Base-by-base conservation (phyloP, 2,797 vertebrate genomes). In the Meda fulgida region DNA sequence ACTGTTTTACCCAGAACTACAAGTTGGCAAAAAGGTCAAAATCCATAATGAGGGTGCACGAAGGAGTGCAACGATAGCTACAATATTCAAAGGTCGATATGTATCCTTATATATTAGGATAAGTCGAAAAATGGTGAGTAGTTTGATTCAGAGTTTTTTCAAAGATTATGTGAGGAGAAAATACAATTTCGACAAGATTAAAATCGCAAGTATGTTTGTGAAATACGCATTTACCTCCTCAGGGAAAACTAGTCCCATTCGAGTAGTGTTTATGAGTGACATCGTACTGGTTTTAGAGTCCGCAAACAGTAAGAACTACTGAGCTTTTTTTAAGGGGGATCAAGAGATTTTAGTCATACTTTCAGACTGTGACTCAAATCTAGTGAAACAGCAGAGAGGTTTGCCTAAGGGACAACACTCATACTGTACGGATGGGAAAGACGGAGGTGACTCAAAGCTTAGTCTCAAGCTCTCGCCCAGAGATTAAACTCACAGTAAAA, bases 401-500 rank as follows among this genome's bases (percentile, higher is more conserved):
- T 86, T 38, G 72, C 82, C 53, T 43, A 4, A 70, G 82, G 71
- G 82, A 70, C 11, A n/a, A 60, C 40, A 63, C 78, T 71, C 65
- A 48, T 48, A 48, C 46, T 48, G 6, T 60, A 13, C 10, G 23
- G 67, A 85, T 34, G 55, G 78, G 63, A 84, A 53, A 60, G 51
- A 60, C 8, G 3, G n/a, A 82, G 69, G 77, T 83, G 87, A 87
- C 70, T 89, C 85, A 88, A 86, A 81, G 72, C 75, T 78, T 36
- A 70, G 38, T 73, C 53, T 81, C 48, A 80, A 70, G 77, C 66
- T 84, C 84, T 70, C 80, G 76, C 87, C 75, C 76, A 78, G 66
- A 89, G 84, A 84, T 87, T 89, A 89, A 78, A 83, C 71, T 48
- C 7, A 21, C 26, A 55, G 29, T 84, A 75, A 85, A 87, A 85